phyloP scores from a whole-genome alignment of 2,888 invertebrate species.

The Eristalis tenax region DNA sequence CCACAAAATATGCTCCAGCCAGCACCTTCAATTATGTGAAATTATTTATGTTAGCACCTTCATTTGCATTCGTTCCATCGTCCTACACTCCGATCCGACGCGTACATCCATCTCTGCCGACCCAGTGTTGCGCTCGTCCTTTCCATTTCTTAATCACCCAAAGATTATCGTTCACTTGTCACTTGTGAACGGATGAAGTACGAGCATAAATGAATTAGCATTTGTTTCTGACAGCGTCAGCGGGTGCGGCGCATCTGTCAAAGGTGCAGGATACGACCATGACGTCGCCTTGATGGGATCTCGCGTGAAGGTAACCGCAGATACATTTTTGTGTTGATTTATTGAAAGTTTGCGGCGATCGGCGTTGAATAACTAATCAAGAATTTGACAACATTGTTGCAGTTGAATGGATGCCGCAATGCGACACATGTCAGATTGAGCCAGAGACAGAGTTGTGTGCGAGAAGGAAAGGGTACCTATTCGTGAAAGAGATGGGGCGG shows the following conservation, averaged over 20 bases:
- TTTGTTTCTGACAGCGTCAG: slow-evolving; percentile 8
- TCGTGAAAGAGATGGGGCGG: not conserved
- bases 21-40: slow-evolving; percentile 4
- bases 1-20: not conserved
- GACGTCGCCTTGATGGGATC: not conserved
- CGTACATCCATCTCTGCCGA: not conserved
- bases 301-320: slow-evolving; percentile 8
- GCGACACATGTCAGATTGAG: not conserved
- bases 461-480: not conserved
- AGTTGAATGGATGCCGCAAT: not conserved
- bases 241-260: not conserved
- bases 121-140: not conserved
- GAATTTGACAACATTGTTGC: slow-evolving; percentile 8
- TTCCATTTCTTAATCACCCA: slow-evolving; percentile 14
- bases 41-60: slow-evolving; percentile 13
- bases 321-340: slow-evolving; percentile 4
- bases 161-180: slow-evolving; percentile 29
- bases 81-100: not conserved
- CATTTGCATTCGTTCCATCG: slow-evolving; percentile 7
- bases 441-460: not conserved
- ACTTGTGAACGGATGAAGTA: slow-evolving; percentile 5
- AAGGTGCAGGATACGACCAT: slow-evolving; percentile 11
- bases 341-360: not conserved
- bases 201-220: slow-evolving; percentile 4
- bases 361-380: not conserved